Percentiles rank a stretch among this genome's conserved stretches.
Conservation (phyloP, 2,888 invertebrate genomes). For the Athrips mouffetella region DNA sequence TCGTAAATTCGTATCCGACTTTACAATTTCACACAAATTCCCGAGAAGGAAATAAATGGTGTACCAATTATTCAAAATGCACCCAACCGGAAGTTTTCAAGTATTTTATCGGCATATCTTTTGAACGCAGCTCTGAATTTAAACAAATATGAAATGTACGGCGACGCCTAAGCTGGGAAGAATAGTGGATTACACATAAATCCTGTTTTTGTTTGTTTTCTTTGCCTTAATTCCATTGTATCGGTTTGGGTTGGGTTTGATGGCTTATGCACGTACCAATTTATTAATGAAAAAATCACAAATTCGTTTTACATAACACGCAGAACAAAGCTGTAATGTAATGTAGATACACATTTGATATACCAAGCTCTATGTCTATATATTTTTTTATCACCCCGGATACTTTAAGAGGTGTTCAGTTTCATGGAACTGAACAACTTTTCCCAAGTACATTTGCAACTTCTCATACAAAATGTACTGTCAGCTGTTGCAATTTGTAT, state of each 20-base stretch:
- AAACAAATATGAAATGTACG: slow-evolving; percentile 67
- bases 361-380: too few species aligned
- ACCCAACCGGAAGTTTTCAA: slow-evolving; percentile 70
- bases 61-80: slow-evolving; percentile 64
- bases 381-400: too few species aligned
- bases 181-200: slow-evolving; percentile 71
- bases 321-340: too few species aligned
- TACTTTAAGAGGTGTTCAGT: too few species aligned
- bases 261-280: slow-evolving; percentile 29
- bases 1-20: slow-evolving; percentile 65
- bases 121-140: slow-evolving; percentile 57
- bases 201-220: slow-evolving; percentile 78
- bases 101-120: slow-evolving; percentile 60
- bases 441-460: too few species aligned
- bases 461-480: too few species aligned
- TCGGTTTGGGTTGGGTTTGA: slow-evolving; percentile 29
- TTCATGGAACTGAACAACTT: too few species aligned
- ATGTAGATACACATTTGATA: too few species aligned
- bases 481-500: too few species aligned
- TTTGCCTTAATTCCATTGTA: slow-evolving; percentile 65
- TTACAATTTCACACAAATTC: slow-evolving; percentile 57
- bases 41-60: slow-evolving; percentile 67
- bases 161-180: slow-evolving; percentile 57
- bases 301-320: too few species aligned
- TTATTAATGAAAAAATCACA: too few species aligned